Evolutionary conservation across 2,888 invertebrate species (phyloP), one percentile per base, ranked within the genome.

Genomic region (Callosobruchus maculatus): DNA sequence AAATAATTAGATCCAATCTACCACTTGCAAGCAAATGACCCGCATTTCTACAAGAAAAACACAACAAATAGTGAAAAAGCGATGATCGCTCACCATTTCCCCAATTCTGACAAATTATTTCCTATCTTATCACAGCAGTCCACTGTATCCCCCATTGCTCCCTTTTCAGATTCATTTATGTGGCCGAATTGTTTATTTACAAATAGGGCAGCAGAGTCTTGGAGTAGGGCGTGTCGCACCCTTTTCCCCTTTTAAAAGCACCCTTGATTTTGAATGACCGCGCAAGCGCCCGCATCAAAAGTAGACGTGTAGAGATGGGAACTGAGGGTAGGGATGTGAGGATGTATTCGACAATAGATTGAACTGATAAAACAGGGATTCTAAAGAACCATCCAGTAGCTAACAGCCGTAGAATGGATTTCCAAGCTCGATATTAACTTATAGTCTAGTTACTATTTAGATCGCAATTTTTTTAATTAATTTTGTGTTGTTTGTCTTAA

Each of bases 71-170:
- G 18, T 18, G 13, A 18, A 49, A 49, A 3, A 49, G 9, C 13
- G 13, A 7, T 26, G 70, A 70, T 21, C 70, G 67, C 89, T 88
- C 88, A 90, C 92, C 93, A 92, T 90, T 92, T 91, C 87, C 92
- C 91, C 75, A 92, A 88, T 84, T 93, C 92, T 74, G 91, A 91
- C 84, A 92, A 88, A 86, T 92, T 92, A 83, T 88, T 87, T 83
- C 92, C 92, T 79, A 92, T 88, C 89, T 90, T 92, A 85, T 92
- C 91, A 88, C 92, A 92, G 85, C 91, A 89, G 84, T 89, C 91
- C 73, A 80, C 73, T 74, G 79, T 81, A 76, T 84, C 83, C 76
- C 82, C 83, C 85, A 85, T 84, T 82, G 67, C 81, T 80, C 76
- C 76, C 69, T 71, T 69, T 72, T 49, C 70, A 70, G 67, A 72